These are phyloP conservation scores for Vicugna pacos DNA, from an alignment of 2,113 vertebrate species.

Conservation along the genomic window DNA sequence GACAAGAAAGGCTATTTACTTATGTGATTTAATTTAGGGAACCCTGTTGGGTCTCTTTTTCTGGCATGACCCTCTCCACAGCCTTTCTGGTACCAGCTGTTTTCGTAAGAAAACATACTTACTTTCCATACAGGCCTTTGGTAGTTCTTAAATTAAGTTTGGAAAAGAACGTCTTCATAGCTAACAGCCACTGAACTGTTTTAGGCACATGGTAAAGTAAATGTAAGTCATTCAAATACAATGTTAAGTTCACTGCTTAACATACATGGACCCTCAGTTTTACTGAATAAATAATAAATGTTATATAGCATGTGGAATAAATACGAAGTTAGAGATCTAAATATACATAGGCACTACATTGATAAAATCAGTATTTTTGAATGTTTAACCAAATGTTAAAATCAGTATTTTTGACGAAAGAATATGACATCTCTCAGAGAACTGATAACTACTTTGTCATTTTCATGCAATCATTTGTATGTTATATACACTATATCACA, in stretches of 20 bases:
- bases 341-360: background rate
- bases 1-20: background rate
- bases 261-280: background rate
- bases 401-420: conserved; percentile 11
- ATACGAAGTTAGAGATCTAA: conserved; percentile 11
- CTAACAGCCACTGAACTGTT: background rate
- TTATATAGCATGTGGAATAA: background rate
- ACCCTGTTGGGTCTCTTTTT: background rate
- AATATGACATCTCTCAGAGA: background rate
- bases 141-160: conserved; percentile 31
- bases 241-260: background rate
- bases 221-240: background rate
- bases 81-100: background rate
- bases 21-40: background rate
- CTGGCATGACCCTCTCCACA: background rate
- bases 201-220: background rate
- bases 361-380: background rate
- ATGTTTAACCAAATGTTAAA: background rate
- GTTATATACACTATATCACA: background rate
- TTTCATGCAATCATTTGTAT: background rate
- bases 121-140: background rate
- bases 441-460: background rate
- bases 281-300: conserved; percentile 38
- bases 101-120: conserved; percentile 25
- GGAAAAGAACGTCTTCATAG: background rate